A percentile compares a stretch with the other conserved stretches of the same genome.
These are phyloP conservation scores for Solenopsis fugax DNA, from an alignment of 1,140 invertebrate species.

Conservation along the genomic window DNA sequence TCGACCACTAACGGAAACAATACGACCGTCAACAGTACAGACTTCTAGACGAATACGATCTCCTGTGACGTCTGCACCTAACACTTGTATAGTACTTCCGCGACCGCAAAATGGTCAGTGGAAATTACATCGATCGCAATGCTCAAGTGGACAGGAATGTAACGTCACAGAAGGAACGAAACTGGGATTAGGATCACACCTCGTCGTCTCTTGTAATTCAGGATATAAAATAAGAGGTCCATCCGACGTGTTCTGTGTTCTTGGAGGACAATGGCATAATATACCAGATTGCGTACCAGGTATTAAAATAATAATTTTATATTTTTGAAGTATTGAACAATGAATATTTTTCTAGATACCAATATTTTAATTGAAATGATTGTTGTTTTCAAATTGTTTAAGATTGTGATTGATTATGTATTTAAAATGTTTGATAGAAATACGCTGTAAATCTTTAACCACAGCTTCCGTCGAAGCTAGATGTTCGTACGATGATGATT, in stretches of 20 bases:
- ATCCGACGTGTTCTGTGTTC: conserved; percentile 76
- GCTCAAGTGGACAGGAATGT: conserved; percentile 71
- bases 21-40: background rate
- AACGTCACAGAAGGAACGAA: conserved; percentile 32
- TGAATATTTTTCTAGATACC: too few species aligned
- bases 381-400: background rate
- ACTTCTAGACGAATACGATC: too few species aligned
- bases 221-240: conserved; percentile 76
- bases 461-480: too few species aligned
- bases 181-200: conserved; percentile 75
- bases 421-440: conserved; percentile 50
- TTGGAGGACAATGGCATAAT: conserved; percentile 78
- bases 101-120: conserved; percentile 81
- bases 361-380: background rate
- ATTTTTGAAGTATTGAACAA: too few species aligned
- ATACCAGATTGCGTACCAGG: conserved; percentile 78
- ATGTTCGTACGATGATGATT: too few species aligned
- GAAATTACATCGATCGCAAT: conserved; percentile 76
- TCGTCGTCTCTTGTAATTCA: conserved; percentile 80
- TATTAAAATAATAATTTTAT: conserved; percentile 64
- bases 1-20: background rate
- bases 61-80: background rate
- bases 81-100: conserved; percentile 73
- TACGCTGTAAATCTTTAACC: too few species aligned
- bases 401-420: conserved; percentile 8